These are phyloP conservation scores for Triplophysa dalaica DNA, from an alignment of 2,113 vertebrate genomes.

Conservation along the genomic window DNA sequence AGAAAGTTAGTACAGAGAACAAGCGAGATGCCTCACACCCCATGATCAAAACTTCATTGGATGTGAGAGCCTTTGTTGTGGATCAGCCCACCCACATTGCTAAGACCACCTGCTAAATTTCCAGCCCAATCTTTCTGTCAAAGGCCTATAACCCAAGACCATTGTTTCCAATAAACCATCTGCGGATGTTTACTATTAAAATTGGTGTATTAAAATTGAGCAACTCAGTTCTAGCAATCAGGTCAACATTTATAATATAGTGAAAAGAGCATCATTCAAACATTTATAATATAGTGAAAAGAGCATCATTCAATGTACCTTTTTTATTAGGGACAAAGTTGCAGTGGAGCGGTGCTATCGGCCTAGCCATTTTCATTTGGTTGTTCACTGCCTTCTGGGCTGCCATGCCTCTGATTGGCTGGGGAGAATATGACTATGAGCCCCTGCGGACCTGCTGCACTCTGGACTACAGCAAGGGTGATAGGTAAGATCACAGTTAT, in stretches of 20 bases:
- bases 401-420: slow-evolving; percentile 89
- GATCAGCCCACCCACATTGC: slow-evolving; percentile 24
- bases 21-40: neutral
- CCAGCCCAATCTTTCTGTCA: neutral
- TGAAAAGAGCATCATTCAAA: too few species aligned
- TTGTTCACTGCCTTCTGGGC: slow-evolving; percentile 89
- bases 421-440: slow-evolving; percentile 93
- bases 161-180: neutral
- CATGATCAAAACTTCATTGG: neutral
- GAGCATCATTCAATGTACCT: neutral
- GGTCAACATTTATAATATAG: too few species aligned
- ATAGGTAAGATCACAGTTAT: slow-evolving; percentile 75
- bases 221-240: too few species aligned
- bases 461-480: slow-evolving; percentile 88
- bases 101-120: slow-evolving; percentile 16
- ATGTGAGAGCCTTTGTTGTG: slow-evolving; percentile 18
- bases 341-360: slow-evolving; percentile 83
- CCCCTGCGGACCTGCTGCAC: slow-evolving; percentile 94
- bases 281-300: too few species aligned
- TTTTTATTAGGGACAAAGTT: slow-evolving; percentile 78
- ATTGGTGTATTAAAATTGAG: neutral
- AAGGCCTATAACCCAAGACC: neutral
- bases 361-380: slow-evolving; percentile 82
- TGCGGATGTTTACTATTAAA: slow-evolving; percentile 4
- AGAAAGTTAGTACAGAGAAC: neutral